Evolutionary conservation across 1,140 invertebrate genomes (phyloP).

Genomic region (Druon quercuslanigerum): DNA sequence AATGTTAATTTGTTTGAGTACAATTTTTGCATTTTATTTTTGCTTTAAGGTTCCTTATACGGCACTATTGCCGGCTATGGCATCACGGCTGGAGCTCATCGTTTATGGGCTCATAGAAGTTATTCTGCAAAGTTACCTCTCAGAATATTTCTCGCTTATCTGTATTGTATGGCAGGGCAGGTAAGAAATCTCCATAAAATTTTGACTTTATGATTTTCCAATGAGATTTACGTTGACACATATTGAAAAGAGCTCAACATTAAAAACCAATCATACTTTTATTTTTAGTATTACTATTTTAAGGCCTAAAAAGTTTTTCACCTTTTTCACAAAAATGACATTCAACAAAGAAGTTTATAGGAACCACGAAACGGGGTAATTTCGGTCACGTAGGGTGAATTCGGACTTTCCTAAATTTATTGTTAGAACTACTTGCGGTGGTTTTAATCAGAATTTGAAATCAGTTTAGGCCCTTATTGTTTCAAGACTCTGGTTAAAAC

Average conservation of each 20-base stretch:
- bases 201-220: slow-evolving; percentile 15
- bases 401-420: too few species aligned
- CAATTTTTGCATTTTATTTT: slow-evolving; percentile 21
- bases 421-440: too few species aligned
- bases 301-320: too few species aligned
- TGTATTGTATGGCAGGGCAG: slow-evolving; percentile 66
- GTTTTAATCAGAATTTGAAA: too few species aligned
- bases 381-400: too few species aligned
- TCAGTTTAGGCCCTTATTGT: too few species aligned
- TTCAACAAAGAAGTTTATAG: too few species aligned
- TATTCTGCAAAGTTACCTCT: slow-evolving; percentile 88
- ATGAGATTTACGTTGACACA: slow-evolving; percentile 8
- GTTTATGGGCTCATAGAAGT: slow-evolving; percentile 88
- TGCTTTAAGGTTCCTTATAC: slow-evolving; percentile 49
- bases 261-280: too few species aligned
- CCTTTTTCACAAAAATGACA: too few species aligned
- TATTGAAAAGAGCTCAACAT: background rate
- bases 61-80: slow-evolving; percentile 75
- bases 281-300: too few species aligned
- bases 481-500: too few species aligned
- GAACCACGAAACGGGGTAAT: too few species aligned
- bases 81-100: slow-evolving; percentile 89
- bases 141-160: slow-evolving; percentile 74
- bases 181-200: slow-evolving; percentile 49
- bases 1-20: background rate